Base-by-base conservation (phyloP, 1,140 invertebrate species). In the Megalopta genalis region DNA sequence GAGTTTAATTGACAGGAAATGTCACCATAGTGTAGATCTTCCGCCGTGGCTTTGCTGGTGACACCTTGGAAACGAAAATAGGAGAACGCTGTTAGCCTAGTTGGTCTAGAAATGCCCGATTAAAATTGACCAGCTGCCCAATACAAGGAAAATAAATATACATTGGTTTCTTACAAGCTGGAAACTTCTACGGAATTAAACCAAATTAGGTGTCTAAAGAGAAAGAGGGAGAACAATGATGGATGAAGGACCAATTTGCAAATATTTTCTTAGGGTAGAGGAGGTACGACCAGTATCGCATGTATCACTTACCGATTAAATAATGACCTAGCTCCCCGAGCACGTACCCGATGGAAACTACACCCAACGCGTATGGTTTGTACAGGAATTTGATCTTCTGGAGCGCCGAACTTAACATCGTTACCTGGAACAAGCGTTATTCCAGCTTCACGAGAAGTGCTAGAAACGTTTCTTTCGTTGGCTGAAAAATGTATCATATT, bases 1-100 rank as follows among this genome's bases (percentile, higher is more conserved):
- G 93, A 93, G 89, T 97, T 97, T 39, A 96, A 92, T 93, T 97
- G 95, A 89, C 97, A 99, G 8, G 96, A 94, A 88, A 96, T 96
- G 92, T 99, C 97, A 7, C 98, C 97, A 87, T 97, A 99, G 85
- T 98, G 96, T 60, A 98, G 92, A 89, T 97, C 97, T 46, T 95
- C 95, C 7, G 97, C 96, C 27, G 96, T 97, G 76, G 95, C 95
- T 90, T 97, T 97, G 64, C 96, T 97, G 32, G 97, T 97, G 0
- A 97, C 96, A 81, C 94, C 94, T 95, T 76, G 21, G 1, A 64
- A 72, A 73, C 7, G 49, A 59, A 27, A 9, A 10, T 21, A 75
- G 27, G 4, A 12, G 16, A n/a, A 54, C 18, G 7, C 2, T 32
- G 52, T 64, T 63, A 39, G 14, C n/a, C 2, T n/a, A 27, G 16